Conservation (phyloP, 2,797 vertebrate species). For the Poeciliopsis gracilis region DNA sequence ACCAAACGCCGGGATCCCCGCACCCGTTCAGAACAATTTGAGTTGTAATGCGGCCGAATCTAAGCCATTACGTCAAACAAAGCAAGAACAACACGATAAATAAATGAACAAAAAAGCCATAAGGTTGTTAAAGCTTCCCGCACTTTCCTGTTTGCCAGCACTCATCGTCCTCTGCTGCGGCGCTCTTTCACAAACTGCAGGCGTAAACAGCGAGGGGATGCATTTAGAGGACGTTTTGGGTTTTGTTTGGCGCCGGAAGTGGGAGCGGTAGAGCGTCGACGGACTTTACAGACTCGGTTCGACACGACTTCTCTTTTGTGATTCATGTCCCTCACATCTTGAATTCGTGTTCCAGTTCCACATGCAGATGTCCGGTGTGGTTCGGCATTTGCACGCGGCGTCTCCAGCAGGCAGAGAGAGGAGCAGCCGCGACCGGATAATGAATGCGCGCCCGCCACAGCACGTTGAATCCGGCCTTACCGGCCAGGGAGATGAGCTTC, state of each 20-base stretch:
- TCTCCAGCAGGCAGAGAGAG: neutral
- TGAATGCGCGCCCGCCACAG: conserved; percentile 17
- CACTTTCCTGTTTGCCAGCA: conserved; percentile 10
- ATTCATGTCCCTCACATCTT: neutral
- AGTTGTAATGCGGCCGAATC: neutral
- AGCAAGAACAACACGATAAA: neutral
- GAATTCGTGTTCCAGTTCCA: conserved; percentile 1
- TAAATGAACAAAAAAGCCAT: neutral
- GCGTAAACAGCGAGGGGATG: conserved; percentile 13
- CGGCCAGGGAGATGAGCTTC: conserved; percentile 40
- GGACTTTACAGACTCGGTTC: neutral
- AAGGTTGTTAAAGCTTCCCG: conserved; percentile 10
- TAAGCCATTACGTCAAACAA: conserved; percentile 8
- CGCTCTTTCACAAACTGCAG: conserved; percentile 10
- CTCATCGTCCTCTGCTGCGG: conserved; percentile 12
- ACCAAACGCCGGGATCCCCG: conserved; percentile 21
- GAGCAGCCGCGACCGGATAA: conserved; percentile 20
- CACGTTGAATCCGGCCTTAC: conserved; percentile 20
- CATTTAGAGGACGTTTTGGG: conserved; percentile 2
- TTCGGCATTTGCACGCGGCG: conserved; percentile 23
- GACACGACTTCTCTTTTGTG: conserved; percentile 13
- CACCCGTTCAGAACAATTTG: conserved; percentile 11
- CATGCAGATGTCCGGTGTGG: conserved; percentile 12
- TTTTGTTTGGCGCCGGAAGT: conserved; percentile 3
- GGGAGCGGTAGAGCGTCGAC: neutral